Base-by-base conservation (phyloP, 53 echinoderm and acorn worm genomes). In the Astropecten irregularis region DNA sequence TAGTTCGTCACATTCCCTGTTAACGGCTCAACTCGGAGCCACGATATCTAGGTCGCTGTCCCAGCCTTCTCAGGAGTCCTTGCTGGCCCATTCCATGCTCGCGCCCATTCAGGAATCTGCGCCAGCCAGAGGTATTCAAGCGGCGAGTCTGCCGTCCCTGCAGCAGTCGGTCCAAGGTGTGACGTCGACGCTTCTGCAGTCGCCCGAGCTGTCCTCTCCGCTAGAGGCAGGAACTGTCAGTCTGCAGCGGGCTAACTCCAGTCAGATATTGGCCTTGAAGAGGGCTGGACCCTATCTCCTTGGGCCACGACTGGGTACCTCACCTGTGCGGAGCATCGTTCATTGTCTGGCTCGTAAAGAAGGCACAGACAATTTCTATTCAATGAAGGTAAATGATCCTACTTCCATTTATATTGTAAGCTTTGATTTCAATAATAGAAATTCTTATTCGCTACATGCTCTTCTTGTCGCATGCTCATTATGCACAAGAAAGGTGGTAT, bases 321-420 rank as follows among this genome's bases (percentile, higher is more conserved):
- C 97, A 1, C 97, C 96, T 23, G 97, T 97, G 23, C 66, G 94
- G 42, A 97, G 97, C 53, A 97, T 94, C 11, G 94, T 97, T 58
- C 97, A 97, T 66, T 94, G 97, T 77, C 82, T 97, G 71, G 92
- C 96, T 19, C 79, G 97, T 9, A 93, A 76, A 68, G 92, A 97
- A 61, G 94, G 94, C 66, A 87, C 93, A 1, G 94, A 94, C 70
- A 87, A 92, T 66, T 97, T 97, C 72, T 97, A 92, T 88, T 86
- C 89, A 15, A 82, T 97, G 34, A 94, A 97, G 93, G 97, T 95
- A 48, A 70, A 56, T 69, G 13, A 3, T 13, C n/a, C n/a, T n/a
- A n/a, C n/a, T n/a, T n/a, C n/a, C n/a, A n/a, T n/a, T n/a, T n/a
- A n/a, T n/a, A n/a, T n/a, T n/a, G n/a, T n/a, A n/a, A n/a, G n/a